Conservation (phyloP, 2,797 vertebrate species). For the Hydrophis major region DNA sequence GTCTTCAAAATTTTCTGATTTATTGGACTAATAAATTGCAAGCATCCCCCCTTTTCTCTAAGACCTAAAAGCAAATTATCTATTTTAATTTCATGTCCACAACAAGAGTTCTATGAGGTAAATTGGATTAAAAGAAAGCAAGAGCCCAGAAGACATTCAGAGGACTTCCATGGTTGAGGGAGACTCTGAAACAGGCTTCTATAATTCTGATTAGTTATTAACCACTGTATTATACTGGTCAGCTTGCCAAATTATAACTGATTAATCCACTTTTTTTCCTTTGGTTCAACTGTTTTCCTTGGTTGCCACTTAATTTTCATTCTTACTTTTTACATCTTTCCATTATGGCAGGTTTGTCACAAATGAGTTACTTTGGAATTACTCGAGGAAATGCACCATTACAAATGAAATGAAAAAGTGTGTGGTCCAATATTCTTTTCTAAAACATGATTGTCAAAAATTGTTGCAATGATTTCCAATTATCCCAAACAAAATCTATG, state of each 20-base stretch:
- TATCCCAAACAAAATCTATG: background rate
- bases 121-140: background rate
- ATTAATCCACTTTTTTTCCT: background rate
- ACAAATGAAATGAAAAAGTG: background rate
- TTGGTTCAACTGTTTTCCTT: conserved; percentile 1
- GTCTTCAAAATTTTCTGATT: background rate
- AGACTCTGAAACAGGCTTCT: background rate
- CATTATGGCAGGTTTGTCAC: conserved; percentile 2
- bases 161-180: background rate
- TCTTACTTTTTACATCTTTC: background rate
- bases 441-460: background rate
- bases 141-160: background rate
- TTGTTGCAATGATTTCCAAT: background rate
- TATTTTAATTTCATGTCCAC: background rate
- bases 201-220: background rate
- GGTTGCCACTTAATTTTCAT: conserved; percentile 23
- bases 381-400: background rate
- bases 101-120: background rate
- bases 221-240: background rate
- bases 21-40: background rate
- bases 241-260: conserved; percentile 5
- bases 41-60: background rate
- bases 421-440: background rate
- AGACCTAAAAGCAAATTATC: background rate
- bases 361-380: background rate